Percentiles rank a stretch among this genome's conserved stretches.
Evolutionary conservation across 2,888 invertebrate genomes (phyloP).

Genomic region (Drosophila acutilabella): DNA sequence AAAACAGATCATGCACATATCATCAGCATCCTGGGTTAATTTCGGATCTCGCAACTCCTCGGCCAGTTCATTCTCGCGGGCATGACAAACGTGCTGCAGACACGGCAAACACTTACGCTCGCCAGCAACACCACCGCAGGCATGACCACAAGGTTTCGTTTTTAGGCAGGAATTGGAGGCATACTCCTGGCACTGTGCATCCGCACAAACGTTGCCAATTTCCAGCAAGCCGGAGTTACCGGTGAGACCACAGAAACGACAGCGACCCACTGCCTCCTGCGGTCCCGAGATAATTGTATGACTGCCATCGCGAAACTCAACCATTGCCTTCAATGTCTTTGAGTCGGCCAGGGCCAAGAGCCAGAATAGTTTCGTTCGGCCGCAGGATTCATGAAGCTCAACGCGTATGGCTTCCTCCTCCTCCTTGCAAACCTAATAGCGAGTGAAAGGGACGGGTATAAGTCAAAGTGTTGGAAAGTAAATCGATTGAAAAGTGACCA

Average conservation of each 20-base stretch:
- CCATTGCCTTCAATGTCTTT: slow-evolving; percentile 94
- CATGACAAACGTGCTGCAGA: slow-evolving; percentile 92
- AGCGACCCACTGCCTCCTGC: slow-evolving; percentile 89
- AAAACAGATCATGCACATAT: slow-evolving; percentile 99
- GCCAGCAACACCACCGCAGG: slow-evolving; percentile 96
- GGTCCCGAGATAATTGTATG: slow-evolving; percentile 85
- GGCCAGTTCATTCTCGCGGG: slow-evolving; percentile 82
- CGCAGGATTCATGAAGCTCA: slow-evolving; percentile 98
- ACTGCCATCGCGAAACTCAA: slow-evolving; percentile 94
- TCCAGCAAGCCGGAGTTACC: slow-evolving; percentile 93
- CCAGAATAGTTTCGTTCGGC: slow-evolving; percentile 98
- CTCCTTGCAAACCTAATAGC: slow-evolving; percentile 91
- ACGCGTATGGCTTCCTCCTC: slow-evolving; percentile 98
- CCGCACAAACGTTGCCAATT: slow-evolving; percentile 96
- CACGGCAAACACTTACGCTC: slow-evolving; percentile 95
- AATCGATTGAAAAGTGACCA: no score
- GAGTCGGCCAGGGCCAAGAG: slow-evolving; percentile 96
- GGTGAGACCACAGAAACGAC: slow-evolving; percentile 95
- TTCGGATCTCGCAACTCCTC: slow-evolving; percentile 84
- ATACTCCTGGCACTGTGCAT: slow-evolving; percentile 95
- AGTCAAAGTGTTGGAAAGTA: background rate
- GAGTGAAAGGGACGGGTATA: background rate
- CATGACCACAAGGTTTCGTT: slow-evolving; percentile 94
- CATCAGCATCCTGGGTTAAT: slow-evolving; percentile 97
- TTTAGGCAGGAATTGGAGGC: slow-evolving; percentile 90